A percentile compares a stretch with the other conserved stretches of the same genome.
phyloP scores from a whole-genome alignment of 1,140 invertebrate genomes.

The Cherax destructor region DNA sequence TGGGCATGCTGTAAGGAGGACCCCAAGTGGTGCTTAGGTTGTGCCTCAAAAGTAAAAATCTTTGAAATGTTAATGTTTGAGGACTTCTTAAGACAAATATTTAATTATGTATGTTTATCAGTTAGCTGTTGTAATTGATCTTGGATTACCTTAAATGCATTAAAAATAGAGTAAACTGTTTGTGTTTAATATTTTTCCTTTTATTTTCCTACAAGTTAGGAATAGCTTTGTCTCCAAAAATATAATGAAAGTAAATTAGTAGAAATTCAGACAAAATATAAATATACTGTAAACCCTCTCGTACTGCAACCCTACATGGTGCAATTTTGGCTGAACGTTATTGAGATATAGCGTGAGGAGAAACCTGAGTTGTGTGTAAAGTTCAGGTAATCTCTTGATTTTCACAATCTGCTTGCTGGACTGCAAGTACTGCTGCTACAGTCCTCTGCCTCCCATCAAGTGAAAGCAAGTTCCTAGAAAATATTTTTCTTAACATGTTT shows the following conservation, averaged over 20 bases:
- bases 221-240: background rate
- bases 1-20: background rate
- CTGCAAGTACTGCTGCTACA: too few species aligned
- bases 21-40: conserved; percentile 8
- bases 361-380: too few species aligned
- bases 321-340: too few species aligned
- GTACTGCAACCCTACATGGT: too few species aligned
- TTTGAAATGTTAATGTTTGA: background rate
- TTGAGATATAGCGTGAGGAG: too few species aligned
- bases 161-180: background rate
- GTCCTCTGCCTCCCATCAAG: too few species aligned
- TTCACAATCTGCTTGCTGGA: too few species aligned
- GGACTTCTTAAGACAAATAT: background rate
- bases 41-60: conserved; percentile 2
- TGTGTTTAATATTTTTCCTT: conserved; percentile 17
- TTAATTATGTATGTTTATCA: background rate
- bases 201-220: background rate
- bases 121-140: background rate
- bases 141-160: background rate
- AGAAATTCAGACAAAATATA: background rate
- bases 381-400: too few species aligned
- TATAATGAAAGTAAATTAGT: background rate
- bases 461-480: too few species aligned
- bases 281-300: background rate
- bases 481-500: too few species aligned